phyloP scores from a whole-genome alignment of 2,113 vertebrate species.

The Odocoileus virginianus region DNA sequence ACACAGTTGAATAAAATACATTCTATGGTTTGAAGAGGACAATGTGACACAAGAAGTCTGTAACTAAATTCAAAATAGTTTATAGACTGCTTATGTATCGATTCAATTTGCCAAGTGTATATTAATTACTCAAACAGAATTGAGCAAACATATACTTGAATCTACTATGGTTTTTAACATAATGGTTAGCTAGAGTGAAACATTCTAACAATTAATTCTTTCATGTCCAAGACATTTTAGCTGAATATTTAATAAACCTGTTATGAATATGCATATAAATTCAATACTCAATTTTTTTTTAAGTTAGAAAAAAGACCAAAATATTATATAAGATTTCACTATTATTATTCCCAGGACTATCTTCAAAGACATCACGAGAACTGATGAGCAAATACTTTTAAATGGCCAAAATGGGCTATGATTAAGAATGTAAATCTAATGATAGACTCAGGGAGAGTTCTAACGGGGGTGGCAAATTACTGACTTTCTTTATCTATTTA shows the following conservation, averaged over 20 bases:
- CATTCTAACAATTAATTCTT: constrained; percentile 45
- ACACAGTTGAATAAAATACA: constrained; percentile 32
- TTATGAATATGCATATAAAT: constrained; percentile 55
- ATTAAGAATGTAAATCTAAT: constrained; percentile 38
- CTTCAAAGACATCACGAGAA: constrained; percentile 61
- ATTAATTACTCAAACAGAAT: constrained; percentile 34
- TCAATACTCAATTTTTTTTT: constrained; percentile 28
- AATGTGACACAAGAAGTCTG: constrained; percentile 4
- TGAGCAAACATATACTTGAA: constrained; percentile 32
- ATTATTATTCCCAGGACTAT: constrained; percentile 48
- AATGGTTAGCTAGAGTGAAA: constrained; percentile 43
- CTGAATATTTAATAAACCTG: constrained; percentile 50
- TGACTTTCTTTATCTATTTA: constrained; percentile 56
- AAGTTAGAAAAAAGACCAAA: neutral
- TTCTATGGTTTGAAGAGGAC: constrained; percentile 8
- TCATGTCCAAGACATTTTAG: constrained; percentile 41
- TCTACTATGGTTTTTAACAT: constrained; percentile 35
- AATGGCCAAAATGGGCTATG: constrained; percentile 43
- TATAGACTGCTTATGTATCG: neutral
- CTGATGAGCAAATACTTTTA: constrained; percentile 48
- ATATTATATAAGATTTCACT: constrained; percentile 46
- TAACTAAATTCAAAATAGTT: constrained; percentile 44
- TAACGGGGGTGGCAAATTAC: constrained; percentile 12
- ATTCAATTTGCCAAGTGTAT: constrained; percentile 42
- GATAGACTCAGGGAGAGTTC: constrained; percentile 47